Base-by-base conservation (phyloP, 2,888 invertebrate genomes). In the Yponomeuta sedellus region DNA sequence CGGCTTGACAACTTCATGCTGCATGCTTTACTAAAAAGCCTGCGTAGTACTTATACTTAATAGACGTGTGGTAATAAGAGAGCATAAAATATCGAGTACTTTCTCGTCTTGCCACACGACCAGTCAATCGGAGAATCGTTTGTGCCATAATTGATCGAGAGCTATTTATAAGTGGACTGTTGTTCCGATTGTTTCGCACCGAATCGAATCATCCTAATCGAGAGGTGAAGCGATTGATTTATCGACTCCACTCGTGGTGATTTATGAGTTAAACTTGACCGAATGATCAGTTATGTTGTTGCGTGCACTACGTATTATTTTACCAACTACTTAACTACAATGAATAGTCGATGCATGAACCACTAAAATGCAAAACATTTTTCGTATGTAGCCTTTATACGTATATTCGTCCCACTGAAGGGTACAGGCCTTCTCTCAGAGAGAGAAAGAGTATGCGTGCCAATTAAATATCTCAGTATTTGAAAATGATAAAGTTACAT, bases 161-260 rank as follows among this genome's bases (percentile, higher is more conserved):
- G 78, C 79, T 76, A 83, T 79, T 81, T 79, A 79, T 80, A 75
- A 78, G 74, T 72, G 72, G 72, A 72, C 76, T 75, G 44, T 71
- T 70, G 71, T 64, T 64, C 68, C 68, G 71, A 71, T 71, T 68
- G 70, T 71, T 70, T 70, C 71, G 70, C 71, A 69, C 78, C 79
- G 79, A 74, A 75, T 75, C 82, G 80, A 82, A 81, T 78, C 79
- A 77, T 71, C 76, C 71, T 78, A 80, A 77, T 77, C 79, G 78
- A 78, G 76, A 80, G 82, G 82, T 85, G 78, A 79, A 77, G 77
- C 77, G 80, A 81, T 83, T 88, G 88, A 88, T 88, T 82, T 82
- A 88, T 88, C 74, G 81, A 75, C 73, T 75, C 77, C 76, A 76
- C 72, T 74, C 71, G 72, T 71, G 77, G 78, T 87, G 87, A 89